Base-by-base conservation (phyloP, 2,797 vertebrate species). In the Remorina albescens region DNA sequence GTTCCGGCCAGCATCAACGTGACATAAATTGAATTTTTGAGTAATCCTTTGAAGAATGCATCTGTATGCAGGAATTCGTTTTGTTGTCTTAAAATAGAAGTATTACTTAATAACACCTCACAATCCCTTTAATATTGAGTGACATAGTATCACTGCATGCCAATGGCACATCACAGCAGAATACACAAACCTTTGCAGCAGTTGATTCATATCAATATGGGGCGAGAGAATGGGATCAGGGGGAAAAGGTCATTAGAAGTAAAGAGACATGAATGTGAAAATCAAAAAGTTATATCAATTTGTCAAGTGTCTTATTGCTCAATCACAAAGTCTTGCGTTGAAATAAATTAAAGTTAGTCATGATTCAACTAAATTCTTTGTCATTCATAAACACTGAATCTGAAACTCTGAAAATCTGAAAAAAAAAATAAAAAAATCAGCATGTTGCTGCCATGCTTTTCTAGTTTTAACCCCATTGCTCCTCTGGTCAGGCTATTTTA, bases 21-120 rank as follows among this genome's bases (percentile, higher is more conserved):
- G 89, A 94, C 90, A 92, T 90, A 78, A 94, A 91, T 90, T 80
- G 74, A 91, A 92, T 94, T 94, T 94, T 92, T 92, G 77, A 87
- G 72, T 91, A 95, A 95, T 94, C 91, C 90, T 93, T 88, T 89
- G 59, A 93, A 94, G 94, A 95, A 84, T 91, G 86, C 82, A 84
- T 93, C 93, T 91, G 85, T 93, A 94, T 91, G 79, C 81, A 80
- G 85, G 88, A 94, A 94, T 94, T 94, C 75, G 87, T 90, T 85
- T 23, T 83, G 87, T 88, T 87, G 86, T 92, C 88, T 92, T 89
- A 93, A 95, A 94, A 94, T 91, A 93, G 91, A 89, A 80, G 73
- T 76, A 92, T 86, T 86, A 83, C 84, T 91, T 84, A 82, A 89
- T 85, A 74, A 74, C 75, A 84, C 76, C 84, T 82, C 74, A 85